Conservation (phyloP, 2,797 vertebrate genomes). For the Nyctalus aviator region DNA sequence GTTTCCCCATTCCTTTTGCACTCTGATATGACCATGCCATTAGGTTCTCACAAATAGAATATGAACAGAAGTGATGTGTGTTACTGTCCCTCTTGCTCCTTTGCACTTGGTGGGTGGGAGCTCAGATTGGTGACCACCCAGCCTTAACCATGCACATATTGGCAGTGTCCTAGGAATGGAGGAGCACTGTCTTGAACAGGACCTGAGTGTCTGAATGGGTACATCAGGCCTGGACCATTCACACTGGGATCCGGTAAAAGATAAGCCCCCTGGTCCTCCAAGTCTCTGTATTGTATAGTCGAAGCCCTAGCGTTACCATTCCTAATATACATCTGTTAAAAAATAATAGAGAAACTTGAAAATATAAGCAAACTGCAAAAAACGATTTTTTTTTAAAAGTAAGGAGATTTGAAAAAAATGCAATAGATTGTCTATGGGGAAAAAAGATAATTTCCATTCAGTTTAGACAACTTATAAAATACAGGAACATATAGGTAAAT, state of each 20-base stretch:
- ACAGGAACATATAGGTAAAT: neutral
- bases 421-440: neutral
- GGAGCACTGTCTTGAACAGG: neutral
- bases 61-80: neutral
- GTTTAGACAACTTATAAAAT: neutral
- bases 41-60: neutral
- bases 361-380: neutral
- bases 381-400: neutral
- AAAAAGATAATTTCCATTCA: constrained; percentile 22
- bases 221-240: neutral
- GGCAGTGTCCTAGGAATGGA: neutral
- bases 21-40: neutral
- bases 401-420: neutral
- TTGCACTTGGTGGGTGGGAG: neutral
- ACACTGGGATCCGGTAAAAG: neutral
- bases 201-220: neutral
- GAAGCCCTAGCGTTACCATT: neutral
- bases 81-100: neutral
- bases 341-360: neutral
- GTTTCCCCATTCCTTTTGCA: neutral
- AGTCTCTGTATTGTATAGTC: neutral
- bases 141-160: neutral
- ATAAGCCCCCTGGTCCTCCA: neutral
- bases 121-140: neutral
- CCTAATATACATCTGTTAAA: neutral